phyloP scores from a whole-genome alignment of 2,797 vertebrate genomes.

The Acanthornis magna region DNA sequence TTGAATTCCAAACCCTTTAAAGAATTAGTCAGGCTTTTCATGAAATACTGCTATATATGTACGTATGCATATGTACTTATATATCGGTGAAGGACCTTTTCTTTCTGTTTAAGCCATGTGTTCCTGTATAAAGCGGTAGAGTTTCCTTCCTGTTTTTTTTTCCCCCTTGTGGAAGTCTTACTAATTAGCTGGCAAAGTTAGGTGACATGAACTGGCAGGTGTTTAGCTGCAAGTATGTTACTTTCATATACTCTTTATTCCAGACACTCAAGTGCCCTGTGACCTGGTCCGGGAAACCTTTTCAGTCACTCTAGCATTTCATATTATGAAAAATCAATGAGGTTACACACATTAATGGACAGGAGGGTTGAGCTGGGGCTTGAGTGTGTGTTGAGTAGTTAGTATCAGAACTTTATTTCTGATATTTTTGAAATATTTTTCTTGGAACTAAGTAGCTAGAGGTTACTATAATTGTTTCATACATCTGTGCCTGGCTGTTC shows the following conservation, averaged over 20 bases:
- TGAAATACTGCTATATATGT: fast-evolving
- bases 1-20: neutral
- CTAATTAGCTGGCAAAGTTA: neutral
- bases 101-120: neutral
- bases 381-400: neutral
- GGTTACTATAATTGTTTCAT: neutral
- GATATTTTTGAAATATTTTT: neutral
- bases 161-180: neutral
- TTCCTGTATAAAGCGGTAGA: neutral
- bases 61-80: fast-evolving
- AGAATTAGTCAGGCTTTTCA: neutral
- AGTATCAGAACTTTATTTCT: neutral
- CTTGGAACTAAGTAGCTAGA: neutral
- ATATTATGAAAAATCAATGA: neutral
- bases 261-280: neutral
- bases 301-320: neutral
- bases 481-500: neutral
- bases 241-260: neutral
- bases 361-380: neutral
- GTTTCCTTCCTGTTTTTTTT: neutral
- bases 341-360: neutral
- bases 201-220: neutral
- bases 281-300: neutral
- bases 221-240: neutral
- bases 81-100: neutral